A percentile compares a stretch with the other conserved stretches of the same genome.
Evolutionary conservation across 1,140 invertebrate species (phyloP).

Genomic region (Vanessa tameamea): DNA sequence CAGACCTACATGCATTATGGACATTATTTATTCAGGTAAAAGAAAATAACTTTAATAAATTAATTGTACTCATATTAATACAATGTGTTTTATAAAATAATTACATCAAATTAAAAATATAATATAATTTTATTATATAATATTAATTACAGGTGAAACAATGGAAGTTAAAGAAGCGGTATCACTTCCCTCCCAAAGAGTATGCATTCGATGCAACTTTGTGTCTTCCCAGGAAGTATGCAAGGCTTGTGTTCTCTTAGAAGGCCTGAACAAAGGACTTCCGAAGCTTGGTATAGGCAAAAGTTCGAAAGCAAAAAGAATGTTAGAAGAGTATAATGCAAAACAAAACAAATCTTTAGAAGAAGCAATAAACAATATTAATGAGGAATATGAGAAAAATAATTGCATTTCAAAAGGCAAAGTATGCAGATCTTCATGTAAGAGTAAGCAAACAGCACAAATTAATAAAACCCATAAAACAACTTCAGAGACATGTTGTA

Average conservation of each 20-base stretch:
- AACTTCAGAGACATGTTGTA: conserved; percentile 48
- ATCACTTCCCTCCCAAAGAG: conserved; percentile 89
- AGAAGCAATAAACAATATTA: conserved; percentile 52
- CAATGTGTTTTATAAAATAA: too few species aligned
- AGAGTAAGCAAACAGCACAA: conserved; percentile 13
- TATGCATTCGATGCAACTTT: conserved; percentile 94
- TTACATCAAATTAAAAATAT: not conserved
- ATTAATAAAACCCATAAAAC: conserved; percentile 14
- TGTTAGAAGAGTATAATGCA: conserved; percentile 79
- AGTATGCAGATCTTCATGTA: conserved; percentile 44
- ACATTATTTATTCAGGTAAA: conserved; percentile 97
- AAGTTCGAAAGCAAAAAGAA: conserved; percentile 87
- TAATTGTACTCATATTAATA: too few species aligned
- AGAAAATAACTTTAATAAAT: not conserved
- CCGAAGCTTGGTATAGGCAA: conserved; percentile 94
- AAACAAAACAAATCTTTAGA: conserved; percentile 37
- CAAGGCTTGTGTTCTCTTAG: conserved; percentile 97
- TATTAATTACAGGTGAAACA: conserved; percentile 88
- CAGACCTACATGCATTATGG: conserved; percentile 95
- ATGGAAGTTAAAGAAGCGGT: conserved; percentile 90
- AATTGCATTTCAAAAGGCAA: conserved; percentile 47
- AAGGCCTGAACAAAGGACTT: conserved; percentile 96
- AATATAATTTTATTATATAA: not conserved
- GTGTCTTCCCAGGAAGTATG: conserved; percentile 98
- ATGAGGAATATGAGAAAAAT: conserved; percentile 44